These are phyloP conservation scores for Mus minutoides DNA, from an alignment of 2,797 vertebrate genomes.

Conservation along the genomic window DNA sequence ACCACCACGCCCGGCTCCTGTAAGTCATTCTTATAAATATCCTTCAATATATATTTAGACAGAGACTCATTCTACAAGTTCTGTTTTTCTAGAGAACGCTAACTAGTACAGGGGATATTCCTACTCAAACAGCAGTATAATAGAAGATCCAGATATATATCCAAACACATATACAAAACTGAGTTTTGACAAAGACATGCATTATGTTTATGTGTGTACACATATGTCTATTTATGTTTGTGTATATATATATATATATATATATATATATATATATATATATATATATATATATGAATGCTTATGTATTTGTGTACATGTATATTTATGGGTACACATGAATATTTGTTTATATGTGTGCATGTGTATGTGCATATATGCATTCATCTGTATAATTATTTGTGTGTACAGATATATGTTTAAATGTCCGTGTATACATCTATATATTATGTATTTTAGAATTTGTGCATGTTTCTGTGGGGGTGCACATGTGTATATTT, in stretches of 20 bases:
- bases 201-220: too few relatives aligned
- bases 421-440: neutral
- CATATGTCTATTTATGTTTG: neutral
- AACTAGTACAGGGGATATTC: neutral
- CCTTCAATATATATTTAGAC: neutral
- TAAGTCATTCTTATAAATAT: too few relatives aligned
- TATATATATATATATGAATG: neutral
- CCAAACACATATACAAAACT: too few relatives aligned
- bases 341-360: neutral
- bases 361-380: too few relatives aligned
- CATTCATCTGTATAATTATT: neutral
- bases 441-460: neutral
- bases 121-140: neutral
- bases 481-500: neutral
- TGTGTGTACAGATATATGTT: neutral
- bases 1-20: too few relatives aligned
- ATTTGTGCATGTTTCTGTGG: neutral
- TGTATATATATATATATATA: neutral
- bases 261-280: neutral
- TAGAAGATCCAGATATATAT: too few relatives aligned
- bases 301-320: neutral
- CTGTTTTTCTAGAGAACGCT: neutral
- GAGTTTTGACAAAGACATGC: too few relatives aligned
- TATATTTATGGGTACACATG: neutral
- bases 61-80: neutral